phyloP scores from a whole-genome alignment of 64 coral and sea anemone genomes.

The Pocillopora damicornis region DNA sequence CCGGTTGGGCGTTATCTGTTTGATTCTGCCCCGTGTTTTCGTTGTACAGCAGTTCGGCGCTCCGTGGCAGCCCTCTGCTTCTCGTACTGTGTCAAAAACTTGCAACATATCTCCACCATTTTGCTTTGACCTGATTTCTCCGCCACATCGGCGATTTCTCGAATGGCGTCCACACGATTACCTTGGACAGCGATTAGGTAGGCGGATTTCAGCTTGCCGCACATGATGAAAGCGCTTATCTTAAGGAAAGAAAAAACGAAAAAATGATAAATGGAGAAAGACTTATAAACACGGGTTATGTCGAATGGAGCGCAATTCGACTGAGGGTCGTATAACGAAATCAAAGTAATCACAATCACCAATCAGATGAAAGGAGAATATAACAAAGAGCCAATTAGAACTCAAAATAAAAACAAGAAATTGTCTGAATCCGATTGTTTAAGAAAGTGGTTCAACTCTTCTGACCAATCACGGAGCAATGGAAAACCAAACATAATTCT shows the following conservation, averaged over 20 bases:
- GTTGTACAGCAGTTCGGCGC: neutral
- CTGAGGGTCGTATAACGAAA: no score
- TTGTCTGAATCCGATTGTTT: no score
- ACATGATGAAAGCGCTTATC: conserved; percentile 79
- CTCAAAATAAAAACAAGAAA: no score
- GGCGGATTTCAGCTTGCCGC: conserved; percentile 83
- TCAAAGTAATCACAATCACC: no score
- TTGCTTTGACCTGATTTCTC: conserved; percentile 75
- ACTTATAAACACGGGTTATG: no score
- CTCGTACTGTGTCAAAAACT: conserved; percentile 63
- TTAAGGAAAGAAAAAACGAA: neutral
- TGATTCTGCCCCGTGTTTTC: neutral
- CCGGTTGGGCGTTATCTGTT: neutral
- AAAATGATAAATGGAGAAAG: neutral
- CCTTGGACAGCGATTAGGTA: conserved; percentile 80
- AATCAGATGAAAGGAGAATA: no score
- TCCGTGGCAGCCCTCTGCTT: conserved; percentile 5
- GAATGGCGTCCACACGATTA: conserved; percentile 67
- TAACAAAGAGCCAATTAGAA: no score
- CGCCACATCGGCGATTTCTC: conserved; percentile 72
- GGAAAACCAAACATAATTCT: no score
- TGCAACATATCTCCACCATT: conserved; percentile 66
- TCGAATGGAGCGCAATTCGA: no score
- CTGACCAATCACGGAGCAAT: no score
- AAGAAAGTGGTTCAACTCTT: no score